Conservation (phyloP, 2,113 vertebrate genomes). For the Brevimyrus niger region DNA sequence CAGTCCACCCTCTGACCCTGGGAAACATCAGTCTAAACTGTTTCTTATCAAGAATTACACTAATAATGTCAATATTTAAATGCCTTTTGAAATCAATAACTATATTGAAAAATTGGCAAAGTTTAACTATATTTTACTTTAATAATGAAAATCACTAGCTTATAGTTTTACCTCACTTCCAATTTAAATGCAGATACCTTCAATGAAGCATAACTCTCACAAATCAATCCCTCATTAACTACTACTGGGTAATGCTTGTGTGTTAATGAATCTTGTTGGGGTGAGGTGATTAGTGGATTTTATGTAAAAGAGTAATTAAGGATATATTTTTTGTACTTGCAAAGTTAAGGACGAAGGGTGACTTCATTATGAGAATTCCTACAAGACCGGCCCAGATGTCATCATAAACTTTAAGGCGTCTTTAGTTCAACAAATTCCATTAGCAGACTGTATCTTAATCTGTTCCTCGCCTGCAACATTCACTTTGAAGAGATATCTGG, state of each 20-base stretch:
- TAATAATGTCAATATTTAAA: not conserved
- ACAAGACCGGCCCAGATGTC: not conserved
- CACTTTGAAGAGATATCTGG: not conserved
- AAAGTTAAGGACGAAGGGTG: not conserved
- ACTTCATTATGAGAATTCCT: not conserved
- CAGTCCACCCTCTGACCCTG: not conserved
- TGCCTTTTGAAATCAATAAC: not conserved
- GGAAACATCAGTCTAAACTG: not conserved
- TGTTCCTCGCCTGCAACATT: not conserved
- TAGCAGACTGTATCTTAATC: not conserved
- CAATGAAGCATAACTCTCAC: not conserved
- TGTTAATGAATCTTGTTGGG: not conserved
- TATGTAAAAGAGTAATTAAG: not conserved
- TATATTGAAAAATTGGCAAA: not conserved
- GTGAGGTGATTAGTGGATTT: not conserved
- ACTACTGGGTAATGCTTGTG: not conserved
- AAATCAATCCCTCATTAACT: constrained; percentile 1
- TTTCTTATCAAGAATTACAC: not conserved
- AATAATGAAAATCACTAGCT: not conserved
- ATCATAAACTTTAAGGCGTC: not conserved
- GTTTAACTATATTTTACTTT: not conserved
- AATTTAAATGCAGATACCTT: constrained; percentile 6
- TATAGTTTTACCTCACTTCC: not conserved
- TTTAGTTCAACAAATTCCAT: not conserved
- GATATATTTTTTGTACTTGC: not conserved